Base-by-base conservation (phyloP, 2,888 invertebrate genomes). In the Trachelus troglodyta region DNA sequence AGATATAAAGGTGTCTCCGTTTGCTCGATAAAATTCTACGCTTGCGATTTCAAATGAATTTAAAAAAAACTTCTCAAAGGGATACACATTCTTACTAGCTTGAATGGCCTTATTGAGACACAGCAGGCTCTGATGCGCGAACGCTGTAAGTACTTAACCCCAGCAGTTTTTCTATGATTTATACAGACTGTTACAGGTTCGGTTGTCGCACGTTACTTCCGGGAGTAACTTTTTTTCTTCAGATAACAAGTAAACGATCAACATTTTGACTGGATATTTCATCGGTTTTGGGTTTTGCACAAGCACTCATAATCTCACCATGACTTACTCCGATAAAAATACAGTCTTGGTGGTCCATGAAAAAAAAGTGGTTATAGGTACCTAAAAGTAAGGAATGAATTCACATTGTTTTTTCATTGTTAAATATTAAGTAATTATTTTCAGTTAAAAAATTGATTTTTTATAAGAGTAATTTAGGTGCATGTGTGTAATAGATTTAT, bases 81-180 rank as follows among this genome's bases (percentile, higher is more conserved):
- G 23, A 56, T 23, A 56, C 23, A 23, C 56, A 23, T 56, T 56
- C 56, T 56, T 23, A 56, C 23, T 15, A 3, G 74, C 76, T 76
- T 81, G 75, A 82, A 79, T 76, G 77, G 76, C 80, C 78, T 78
- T 56, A 79, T 77, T 37, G 78, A 73, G 85, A 84, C 89, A 73
- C 89, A 89, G 89, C 88, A 82, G 89, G 89, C 80, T 86, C 87
- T 88, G 88, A 89, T 89, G 88, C 81, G 82, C 80, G 81, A 89
- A 89, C 87, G 87, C 34, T 89, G 89, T 89, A 83, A 87, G 83
- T 89, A 87, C 89, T 88, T 85, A 87, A 79, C 85, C 77, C 86
- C 83, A 77, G 81, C 81, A 78, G 80, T 81, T 85, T 83, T 86
- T 81, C 80, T 84, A 76, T 81, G 82, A 85, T 87, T 87, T 88